phyloP scores from a whole-genome alignment of 2,888 invertebrate species.

The Sminthurides aquaticus region DNA sequence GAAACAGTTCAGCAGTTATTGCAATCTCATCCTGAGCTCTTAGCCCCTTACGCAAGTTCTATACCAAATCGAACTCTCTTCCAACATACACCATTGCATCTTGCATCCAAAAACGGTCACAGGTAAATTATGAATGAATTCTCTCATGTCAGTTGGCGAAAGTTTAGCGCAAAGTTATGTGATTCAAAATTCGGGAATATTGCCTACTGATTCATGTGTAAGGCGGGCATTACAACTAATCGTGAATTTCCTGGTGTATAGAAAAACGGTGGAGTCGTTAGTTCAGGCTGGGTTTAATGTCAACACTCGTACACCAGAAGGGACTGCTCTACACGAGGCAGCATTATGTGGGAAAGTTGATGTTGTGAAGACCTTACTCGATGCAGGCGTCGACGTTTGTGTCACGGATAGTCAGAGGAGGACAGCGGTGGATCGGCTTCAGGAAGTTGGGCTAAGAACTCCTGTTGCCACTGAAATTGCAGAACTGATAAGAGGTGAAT shows the following conservation, averaged over 20 bases:
- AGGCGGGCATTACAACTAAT: no score
- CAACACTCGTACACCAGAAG: conserved; percentile 74
- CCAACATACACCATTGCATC: conserved; percentile 79
- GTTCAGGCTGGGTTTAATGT: conserved; percentile 79
- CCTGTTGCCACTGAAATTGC: conserved; percentile 80
- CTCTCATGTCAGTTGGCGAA: no score
- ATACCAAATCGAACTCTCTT: conserved; percentile 49
- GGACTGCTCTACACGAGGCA: conserved; percentile 88
- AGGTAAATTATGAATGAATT: conserved; percentile 61
- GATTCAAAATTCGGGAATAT: no score
- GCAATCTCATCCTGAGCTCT: conserved; percentile 71
- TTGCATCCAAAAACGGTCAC: conserved; percentile 87
- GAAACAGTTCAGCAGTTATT: conserved; percentile 83
- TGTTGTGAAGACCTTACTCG: conserved; percentile 72
- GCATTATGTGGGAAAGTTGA: conserved; percentile 84
- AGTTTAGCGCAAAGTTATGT: no score
- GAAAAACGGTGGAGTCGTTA: conserved; percentile 72
- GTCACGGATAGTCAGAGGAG: conserved; percentile 70
- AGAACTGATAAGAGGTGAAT: conserved; percentile 72
- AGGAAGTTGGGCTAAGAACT: conserved; percentile 68
- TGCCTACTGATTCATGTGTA: no score
- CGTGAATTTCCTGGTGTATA: no score
- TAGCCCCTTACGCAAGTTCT: conserved; percentile 51
- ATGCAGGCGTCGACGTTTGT: conserved; percentile 71
- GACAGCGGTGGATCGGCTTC: conserved; percentile 75